Evolutionary conservation across 2,797 vertebrate genomes (phyloP).

Genomic region (Pangasius krempfi): DNA sequence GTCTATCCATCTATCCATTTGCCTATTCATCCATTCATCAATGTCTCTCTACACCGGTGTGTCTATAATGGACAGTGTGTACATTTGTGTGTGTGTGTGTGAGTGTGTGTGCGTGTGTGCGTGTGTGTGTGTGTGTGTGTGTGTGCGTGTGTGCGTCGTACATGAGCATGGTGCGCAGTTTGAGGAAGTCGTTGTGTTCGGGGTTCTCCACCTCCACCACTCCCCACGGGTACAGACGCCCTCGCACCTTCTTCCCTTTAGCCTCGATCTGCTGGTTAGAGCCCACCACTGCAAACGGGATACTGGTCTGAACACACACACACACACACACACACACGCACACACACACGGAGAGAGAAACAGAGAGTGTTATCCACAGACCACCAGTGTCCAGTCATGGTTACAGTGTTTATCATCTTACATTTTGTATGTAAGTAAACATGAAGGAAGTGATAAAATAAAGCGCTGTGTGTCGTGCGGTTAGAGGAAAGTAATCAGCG

Average conservation of each 20-base stretch:
- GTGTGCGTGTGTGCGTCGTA: slow-evolving; percentile 67
- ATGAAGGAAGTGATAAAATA: too few species aligned
- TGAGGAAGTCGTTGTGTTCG: slow-evolving; percentile 96
- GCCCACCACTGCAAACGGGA: slow-evolving; percentile 95
- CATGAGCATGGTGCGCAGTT: slow-evolving; percentile 98
- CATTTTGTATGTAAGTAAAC: too few species aligned
- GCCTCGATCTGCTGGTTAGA: slow-evolving; percentile 98
- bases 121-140: background rate
- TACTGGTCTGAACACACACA: slow-evolving; percentile 81
- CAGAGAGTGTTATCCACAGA: too few species aligned
- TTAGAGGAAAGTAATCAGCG: too few species aligned
- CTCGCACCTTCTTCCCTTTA: slow-evolving; percentile 97
- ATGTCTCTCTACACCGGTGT: background rate
- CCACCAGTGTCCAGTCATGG: too few species aligned
- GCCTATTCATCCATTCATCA: background rate
- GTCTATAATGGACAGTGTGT: background rate
- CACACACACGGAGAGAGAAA: too few species aligned
- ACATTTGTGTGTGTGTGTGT: background rate
- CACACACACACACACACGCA: background rate
- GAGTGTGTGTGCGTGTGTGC: background rate
- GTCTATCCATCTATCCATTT: background rate
- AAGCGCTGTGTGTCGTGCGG: too few species aligned
- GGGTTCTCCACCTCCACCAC: slow-evolving; percentile 98
- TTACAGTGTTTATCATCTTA: too few species aligned
- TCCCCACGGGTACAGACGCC: slow-evolving; percentile 96